Base-by-base conservation (phyloP, 2,888 invertebrate species). In the Temnothorax rugatulus region DNA sequence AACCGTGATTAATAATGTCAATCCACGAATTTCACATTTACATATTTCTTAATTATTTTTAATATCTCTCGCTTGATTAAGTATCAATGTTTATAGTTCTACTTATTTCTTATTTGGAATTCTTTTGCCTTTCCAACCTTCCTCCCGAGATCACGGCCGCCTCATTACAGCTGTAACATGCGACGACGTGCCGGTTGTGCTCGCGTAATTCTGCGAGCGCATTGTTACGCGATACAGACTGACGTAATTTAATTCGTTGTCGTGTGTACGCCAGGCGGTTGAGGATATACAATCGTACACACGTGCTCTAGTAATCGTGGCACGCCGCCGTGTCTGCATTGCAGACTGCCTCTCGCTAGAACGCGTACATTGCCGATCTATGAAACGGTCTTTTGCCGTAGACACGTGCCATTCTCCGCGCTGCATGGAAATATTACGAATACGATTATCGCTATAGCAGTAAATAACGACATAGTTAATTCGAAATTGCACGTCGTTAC, bases 211-310 rank as follows among this genome's bases (percentile, higher is more conserved):
- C 86, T 75, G 84, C 83, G 77, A 87, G 88, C 87, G 87, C 90
- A 88, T 90, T 90, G 91, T 91, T 90, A 91, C 87, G 79, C 89
- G 87, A 89, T 91, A 91, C 87, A 91, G 86, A 87, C 91, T 88
- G 86, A 84, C 90, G 89, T 91, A 91, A 91, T 91, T 91, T 91
- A 90, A 91, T 91, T 91, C 86, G 79, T 73, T 50, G 83, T 75
- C 69, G 86, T 86, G 84, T 87, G 87, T 69, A 79, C 84, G 84
- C 61, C 44, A 66, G 75, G 76, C 79, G 64, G 47, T 84, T 29
- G 76, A 86, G 82, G 83, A 88, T 83, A 86, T 85, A 87, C 84
- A 88, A 91, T 89, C 85, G 89, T 84, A 83, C 87, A 87, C 90
- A 85, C 90, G 91, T 90, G 88, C 85, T 77, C 87, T 66, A 68